Conservation (phyloP, 2,797 vertebrate species). For the Falco concolor region DNA sequence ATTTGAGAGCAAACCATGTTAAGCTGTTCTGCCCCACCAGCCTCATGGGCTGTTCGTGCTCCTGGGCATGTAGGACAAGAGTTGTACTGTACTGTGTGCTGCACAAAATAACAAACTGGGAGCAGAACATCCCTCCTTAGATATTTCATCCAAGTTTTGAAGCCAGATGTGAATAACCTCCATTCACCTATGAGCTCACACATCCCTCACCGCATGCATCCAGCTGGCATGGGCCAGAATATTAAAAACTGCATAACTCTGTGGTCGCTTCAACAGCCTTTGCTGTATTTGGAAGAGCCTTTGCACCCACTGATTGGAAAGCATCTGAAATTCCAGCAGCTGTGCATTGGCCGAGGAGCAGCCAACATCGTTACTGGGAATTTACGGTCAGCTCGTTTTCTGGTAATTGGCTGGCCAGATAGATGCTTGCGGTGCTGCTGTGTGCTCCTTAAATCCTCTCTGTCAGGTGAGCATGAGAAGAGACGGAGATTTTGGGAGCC, state of each 20-base stretch:
- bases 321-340: background rate
- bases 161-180: background rate
- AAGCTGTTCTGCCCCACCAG: background rate
- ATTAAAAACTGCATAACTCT: background rate
- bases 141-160: background rate
- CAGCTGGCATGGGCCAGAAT: background rate
- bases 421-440: background rate
- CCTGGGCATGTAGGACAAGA: background rate
- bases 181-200: background rate
- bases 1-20: background rate
- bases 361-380: background rate
- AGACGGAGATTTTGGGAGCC: background rate
- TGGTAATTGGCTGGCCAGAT: background rate
- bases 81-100: background rate
- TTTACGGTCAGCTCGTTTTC: background rate
- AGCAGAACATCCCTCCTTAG: background rate
- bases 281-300: background rate
- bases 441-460: background rate
- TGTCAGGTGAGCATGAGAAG: background rate
- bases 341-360: background rate
- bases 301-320: background rate
- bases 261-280: background rate
- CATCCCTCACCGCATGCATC: background rate
- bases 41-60: background rate
- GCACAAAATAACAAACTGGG: fast-evolving